Evolutionary conservation across 2,113 vertebrate genomes (phyloP).

Genomic region (Labrus mixtus): DNA sequence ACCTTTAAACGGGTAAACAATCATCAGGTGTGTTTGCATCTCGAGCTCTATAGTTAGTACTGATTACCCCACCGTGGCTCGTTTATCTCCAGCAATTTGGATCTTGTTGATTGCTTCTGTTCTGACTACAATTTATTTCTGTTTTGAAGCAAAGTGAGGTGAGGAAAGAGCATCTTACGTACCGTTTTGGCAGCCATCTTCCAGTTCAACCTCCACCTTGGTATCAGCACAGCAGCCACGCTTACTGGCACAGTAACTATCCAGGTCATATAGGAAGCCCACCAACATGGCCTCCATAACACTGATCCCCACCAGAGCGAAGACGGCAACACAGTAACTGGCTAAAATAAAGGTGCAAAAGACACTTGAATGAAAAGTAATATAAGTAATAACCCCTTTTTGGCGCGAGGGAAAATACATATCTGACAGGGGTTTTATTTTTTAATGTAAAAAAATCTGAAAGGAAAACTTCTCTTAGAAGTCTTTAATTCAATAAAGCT

Average conservation of each 20-base stretch:
- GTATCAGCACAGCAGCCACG: fast-evolving
- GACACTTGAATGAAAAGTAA: not conserved
- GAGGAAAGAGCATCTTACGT: not conserved
- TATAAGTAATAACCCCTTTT: too few species aligned
- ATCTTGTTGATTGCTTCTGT: too few species aligned
- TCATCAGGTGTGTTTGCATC: too few species aligned
- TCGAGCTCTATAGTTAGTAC: too few species aligned
- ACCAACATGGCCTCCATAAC: conserved; percentile 82
- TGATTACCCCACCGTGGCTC: not conserved
- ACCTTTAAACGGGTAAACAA: too few species aligned
- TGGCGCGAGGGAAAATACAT: too few species aligned
- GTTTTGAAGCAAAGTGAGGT: not conserved
- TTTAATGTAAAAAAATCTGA: too few species aligned
- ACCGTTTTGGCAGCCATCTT: not conserved
- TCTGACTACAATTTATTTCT: too few species aligned
- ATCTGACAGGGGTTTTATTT: too few species aligned
- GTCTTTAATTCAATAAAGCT: too few species aligned
- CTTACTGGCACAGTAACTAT: not conserved
- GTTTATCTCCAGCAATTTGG: too few species aligned
- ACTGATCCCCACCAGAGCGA: conserved; percentile 81
- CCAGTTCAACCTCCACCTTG: not conserved
- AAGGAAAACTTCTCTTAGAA: too few species aligned
- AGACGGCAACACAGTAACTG: conserved; percentile 75
- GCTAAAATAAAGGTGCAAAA: conserved; percentile 63
- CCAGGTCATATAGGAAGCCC: conserved; percentile 61